phyloP scores from a whole-genome alignment of 2,888 invertebrate species.

The Eustalomyia histrio region DNA sequence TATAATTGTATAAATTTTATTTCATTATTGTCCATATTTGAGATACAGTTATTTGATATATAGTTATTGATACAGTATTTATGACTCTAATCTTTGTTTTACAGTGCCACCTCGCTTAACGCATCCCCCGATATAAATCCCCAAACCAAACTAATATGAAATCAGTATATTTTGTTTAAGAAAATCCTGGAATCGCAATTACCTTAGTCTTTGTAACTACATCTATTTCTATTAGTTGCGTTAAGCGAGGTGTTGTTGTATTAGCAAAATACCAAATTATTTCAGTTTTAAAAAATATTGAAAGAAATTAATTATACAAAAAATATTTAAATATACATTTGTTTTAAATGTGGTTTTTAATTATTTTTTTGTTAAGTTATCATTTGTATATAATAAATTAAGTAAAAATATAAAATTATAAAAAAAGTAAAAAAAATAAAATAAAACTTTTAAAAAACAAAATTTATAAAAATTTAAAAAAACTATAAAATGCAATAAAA shows the following conservation, averaged over 20 bases:
- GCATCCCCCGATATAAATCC: too few relatives aligned
- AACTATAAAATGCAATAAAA: conserved; percentile 43
- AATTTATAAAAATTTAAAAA: conserved; percentile 48
- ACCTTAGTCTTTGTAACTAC: too few relatives aligned
- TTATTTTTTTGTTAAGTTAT: conserved; percentile 37
- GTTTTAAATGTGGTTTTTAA: conserved; percentile 65
- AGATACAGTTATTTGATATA: too few relatives aligned
- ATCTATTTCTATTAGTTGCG: too few relatives aligned
- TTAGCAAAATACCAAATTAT: conserved; percentile 54
- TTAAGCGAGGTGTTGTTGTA: too few relatives aligned
- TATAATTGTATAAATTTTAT: not conserved
- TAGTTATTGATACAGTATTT: conserved; percentile 67
- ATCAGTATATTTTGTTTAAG: too few relatives aligned
- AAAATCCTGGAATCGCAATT: too few relatives aligned
- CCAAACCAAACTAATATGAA: too few relatives aligned
- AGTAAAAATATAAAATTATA: conserved; percentile 15
- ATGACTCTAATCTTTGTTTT: conserved; percentile 66
- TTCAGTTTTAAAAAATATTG: conserved; percentile 37
- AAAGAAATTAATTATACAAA: conserved; percentile 31
- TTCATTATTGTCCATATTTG: conserved; percentile 25
- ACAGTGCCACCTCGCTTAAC: too few relatives aligned
- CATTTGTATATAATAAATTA: conserved; percentile 44
- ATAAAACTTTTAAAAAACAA: conserved; percentile 46
- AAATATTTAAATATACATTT: conserved; percentile 46
- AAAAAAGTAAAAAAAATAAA: conserved; percentile 56